A percentile compares a stretch with the other conserved stretches of the same genome.
These are phyloP conservation scores for Hycleus cichorii DNA, from an alignment of 1,140 invertebrate species.

Conservation along the genomic window DNA sequence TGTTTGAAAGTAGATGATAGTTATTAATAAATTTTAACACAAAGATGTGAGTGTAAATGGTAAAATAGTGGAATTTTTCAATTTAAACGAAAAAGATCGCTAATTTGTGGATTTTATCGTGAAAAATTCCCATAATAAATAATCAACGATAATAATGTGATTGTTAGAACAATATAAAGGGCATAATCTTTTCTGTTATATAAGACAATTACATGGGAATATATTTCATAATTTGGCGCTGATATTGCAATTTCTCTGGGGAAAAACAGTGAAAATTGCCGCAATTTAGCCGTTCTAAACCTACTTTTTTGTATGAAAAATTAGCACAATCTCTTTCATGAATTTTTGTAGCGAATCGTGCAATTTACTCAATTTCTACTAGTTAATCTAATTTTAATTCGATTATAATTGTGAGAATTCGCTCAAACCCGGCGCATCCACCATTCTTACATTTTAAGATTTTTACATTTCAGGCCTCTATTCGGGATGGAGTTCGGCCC, in stretches of 20 bases:
- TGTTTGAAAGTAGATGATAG: not conserved
- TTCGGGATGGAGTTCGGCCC: slow-evolving; percentile 28
- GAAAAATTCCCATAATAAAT: not conserved
- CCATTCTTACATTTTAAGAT: not conserved
- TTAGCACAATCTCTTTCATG: not conserved
- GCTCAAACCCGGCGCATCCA: not conserved
- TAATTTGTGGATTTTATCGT: not conserved
- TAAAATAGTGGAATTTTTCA: too few species aligned
- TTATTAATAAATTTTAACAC: not conserved
- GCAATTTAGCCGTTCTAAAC: too few species aligned
- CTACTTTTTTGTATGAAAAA: too few species aligned
- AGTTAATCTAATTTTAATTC: not conserved
- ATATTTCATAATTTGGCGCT: too few species aligned
- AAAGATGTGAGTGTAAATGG: not conserved
- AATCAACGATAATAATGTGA: not conserved
- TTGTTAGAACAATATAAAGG: not conserved
- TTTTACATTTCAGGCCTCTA: slow-evolving; percentile 27
- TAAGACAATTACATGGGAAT: too few species aligned
- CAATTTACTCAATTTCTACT: not conserved
- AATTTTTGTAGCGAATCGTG: not conserved
- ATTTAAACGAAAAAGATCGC: not conserved
- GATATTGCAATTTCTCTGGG: too few species aligned
- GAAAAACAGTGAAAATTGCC: too few species aligned
- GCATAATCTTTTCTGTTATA: too few species aligned
- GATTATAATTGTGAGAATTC: not conserved